These are phyloP conservation scores for Ashinkailepas kermadecensis DNA, from an alignment of 2,888 invertebrate species.

Conservation along the genomic window DNA sequence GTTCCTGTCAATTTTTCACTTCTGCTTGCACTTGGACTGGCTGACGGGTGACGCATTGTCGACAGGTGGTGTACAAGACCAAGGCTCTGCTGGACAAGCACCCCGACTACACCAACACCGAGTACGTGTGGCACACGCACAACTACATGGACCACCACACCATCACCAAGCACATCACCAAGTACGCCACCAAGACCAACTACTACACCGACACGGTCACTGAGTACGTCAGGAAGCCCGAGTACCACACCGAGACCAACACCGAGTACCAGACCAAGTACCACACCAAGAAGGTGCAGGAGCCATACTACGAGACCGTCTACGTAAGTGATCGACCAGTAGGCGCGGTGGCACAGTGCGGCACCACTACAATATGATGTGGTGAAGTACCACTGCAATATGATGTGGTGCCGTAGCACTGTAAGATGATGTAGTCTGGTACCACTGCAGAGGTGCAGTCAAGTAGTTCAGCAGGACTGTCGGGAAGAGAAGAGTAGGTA, in stretches of 20 bases:
- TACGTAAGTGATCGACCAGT: neutral
- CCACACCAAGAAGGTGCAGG: constrained; percentile 21
- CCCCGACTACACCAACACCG: constrained; percentile 23
- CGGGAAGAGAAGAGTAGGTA: no score
- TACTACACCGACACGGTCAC: constrained; percentile 30
- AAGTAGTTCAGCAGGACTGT: no score
- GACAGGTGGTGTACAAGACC: constrained; percentile 23
- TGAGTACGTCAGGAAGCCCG: constrained; percentile 32
- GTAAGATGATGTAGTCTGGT: no score
- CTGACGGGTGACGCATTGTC: no score
- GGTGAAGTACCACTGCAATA: no score
- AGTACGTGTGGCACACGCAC: constrained; percentile 24
- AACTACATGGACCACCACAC: constrained; percentile 31
- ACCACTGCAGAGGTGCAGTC: no score
- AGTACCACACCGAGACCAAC: constrained; percentile 32
- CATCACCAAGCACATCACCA: constrained; percentile 33
- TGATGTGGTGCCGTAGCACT: no score
- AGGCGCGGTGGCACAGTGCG: no score
- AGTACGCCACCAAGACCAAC: constrained; percentile 33
- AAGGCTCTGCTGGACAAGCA: constrained; percentile 19
- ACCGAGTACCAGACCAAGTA: constrained; percentile 28
- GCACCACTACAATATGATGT: no score
- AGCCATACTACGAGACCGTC: constrained; percentile 19
- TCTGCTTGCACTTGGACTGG: no score
- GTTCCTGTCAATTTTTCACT: no score